These are phyloP conservation scores for Lampris incognitus DNA, from an alignment of 2,113 vertebrate genomes.

Conservation along the genomic window DNA sequence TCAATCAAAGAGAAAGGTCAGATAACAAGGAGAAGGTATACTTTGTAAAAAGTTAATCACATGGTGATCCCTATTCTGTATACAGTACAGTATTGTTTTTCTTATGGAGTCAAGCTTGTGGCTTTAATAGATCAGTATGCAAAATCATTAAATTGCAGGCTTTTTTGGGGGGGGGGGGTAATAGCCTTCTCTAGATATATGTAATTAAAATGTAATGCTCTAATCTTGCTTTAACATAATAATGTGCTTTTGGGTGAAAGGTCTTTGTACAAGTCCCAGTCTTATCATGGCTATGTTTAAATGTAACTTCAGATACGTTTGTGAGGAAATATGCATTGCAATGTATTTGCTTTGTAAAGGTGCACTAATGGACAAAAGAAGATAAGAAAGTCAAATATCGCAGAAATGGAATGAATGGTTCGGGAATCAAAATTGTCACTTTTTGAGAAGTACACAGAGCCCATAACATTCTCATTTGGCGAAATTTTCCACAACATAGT, in stretches of 20 bases:
- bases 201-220: background rate
- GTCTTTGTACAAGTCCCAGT: constrained; percentile 6
- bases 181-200: constrained; percentile 2
- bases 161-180: background rate
- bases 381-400: constrained; percentile 54
- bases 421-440: background rate
- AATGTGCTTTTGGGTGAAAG: background rate
- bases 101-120: background rate
- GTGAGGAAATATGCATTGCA: constrained; percentile 21
- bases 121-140: background rate
- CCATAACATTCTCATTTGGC: constrained; percentile 18
- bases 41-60: no score
- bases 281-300: constrained; percentile 40
- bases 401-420: constrained; percentile 4
- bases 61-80: background rate
- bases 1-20: constrained; percentile 18
- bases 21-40: background rate
- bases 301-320: background rate
- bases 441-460: background rate
- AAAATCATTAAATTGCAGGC: background rate
- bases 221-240: constrained; percentile 38
- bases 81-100: background rate
- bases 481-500: constrained; percentile 23
- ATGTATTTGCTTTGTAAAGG: constrained; percentile 12
- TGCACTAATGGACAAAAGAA: background rate